Evolutionary conservation across 2,113 vertebrate species (phyloP).

Genomic region (Malurus elegans): DNA sequence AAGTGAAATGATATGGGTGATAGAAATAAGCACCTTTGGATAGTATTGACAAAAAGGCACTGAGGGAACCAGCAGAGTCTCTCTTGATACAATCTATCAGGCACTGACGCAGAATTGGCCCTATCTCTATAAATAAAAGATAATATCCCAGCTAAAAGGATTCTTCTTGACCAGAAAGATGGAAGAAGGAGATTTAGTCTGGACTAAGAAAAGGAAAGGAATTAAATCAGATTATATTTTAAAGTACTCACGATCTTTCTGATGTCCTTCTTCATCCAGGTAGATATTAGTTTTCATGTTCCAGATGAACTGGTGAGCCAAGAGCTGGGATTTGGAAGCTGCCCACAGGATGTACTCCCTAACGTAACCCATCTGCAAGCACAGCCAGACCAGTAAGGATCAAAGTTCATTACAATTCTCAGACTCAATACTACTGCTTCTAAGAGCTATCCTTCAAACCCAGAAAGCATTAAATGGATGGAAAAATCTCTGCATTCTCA

Average conservation of each 20-base stretch:
- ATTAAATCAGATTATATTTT: not conserved
- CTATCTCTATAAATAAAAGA: not conserved
- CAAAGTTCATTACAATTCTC: not conserved
- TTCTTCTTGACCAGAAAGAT: not conserved
- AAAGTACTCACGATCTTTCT: constrained; percentile 89
- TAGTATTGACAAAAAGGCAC: not conserved
- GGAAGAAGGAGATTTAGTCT: not conserved
- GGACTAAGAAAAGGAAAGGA: not conserved
- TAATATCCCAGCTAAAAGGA: not conserved
- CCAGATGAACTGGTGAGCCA: constrained; percentile 98
- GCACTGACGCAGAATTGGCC: not conserved
- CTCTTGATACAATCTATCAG: not conserved
- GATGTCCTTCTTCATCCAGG: constrained; percentile 89
- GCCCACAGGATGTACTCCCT: constrained; percentile 96
- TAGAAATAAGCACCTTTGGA: not conserved
- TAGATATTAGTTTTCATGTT: constrained; percentile 98
- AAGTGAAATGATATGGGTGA: not conserved
- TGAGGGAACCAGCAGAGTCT: not conserved
- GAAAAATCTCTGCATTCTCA: not conserved
- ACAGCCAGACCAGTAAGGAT: not conserved
- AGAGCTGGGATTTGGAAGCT: constrained; percentile 91
- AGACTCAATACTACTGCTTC: not conserved
- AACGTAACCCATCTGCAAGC: constrained; percentile 92
- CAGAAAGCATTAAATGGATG: not conserved
- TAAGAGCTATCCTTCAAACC: not conserved